These are phyloP conservation scores for Morone chrysops DNA, from an alignment of 2,113 vertebrate species.

Conservation along the genomic window DNA sequence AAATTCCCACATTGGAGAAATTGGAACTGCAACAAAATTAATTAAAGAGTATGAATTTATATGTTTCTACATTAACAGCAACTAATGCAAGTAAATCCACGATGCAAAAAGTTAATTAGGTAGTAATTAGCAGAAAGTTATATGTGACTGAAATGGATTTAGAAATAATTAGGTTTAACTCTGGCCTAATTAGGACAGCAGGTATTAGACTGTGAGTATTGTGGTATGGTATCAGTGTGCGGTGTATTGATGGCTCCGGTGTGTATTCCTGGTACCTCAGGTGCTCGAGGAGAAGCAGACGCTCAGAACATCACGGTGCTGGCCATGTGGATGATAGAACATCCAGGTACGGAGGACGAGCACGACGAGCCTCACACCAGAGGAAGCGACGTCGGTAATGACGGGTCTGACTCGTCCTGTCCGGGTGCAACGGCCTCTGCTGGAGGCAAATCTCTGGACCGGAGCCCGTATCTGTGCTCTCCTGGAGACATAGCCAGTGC, in stretches of 20 bases:
- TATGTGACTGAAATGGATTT: background rate
- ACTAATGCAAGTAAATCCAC: background rate
- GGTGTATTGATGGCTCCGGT: background rate
- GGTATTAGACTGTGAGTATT: background rate
- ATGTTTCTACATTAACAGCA: background rate
- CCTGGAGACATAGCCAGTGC: constrained; percentile 92
- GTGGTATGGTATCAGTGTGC: background rate
- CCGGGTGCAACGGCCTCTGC: constrained; percentile 78
- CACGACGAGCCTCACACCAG: constrained; percentile 86
- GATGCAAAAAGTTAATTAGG: background rate
- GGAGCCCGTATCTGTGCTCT: constrained; percentile 87
- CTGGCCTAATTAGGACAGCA: background rate
- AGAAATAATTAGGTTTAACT: background rate
- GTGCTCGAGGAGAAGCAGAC: constrained; percentile 94
- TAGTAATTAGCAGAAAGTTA: background rate
- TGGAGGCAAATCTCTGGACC: constrained; percentile 89
- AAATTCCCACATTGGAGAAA: too few species aligned
- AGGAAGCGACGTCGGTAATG: constrained; percentile 57
- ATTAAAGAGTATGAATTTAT: background rate
- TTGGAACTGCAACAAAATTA: too few species aligned
- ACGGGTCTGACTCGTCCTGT: constrained; percentile 79
- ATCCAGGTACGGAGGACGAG: constrained; percentile 92
- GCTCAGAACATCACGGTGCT: constrained; percentile 98
- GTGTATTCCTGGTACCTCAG: constrained; percentile 70
- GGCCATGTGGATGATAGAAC: constrained; percentile 99